phyloP scores from a whole-genome alignment of 2,888 invertebrate genomes.

The Melanchra persicariae region DNA sequence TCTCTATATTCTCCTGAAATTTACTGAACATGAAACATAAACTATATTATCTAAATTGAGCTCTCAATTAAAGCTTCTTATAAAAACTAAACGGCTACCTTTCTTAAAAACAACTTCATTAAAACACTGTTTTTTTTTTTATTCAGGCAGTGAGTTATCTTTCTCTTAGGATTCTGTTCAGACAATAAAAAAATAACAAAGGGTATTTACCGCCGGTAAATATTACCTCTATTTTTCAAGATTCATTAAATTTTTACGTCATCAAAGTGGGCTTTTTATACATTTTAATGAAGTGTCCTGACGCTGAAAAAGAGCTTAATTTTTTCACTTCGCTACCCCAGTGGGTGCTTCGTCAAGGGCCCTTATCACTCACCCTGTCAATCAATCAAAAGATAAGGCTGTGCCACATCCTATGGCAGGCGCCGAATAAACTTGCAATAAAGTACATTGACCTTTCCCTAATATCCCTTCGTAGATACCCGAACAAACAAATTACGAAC shows the following conservation, averaged over 20 bases:
- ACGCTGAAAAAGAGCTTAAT: neutral
- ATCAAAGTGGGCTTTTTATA: constrained; percentile 16
- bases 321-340: neutral
- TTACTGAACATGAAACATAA: neutral
- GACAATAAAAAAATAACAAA: constrained; percentile 35
- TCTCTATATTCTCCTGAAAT: neutral
- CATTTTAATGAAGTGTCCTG: constrained; percentile 30
- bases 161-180: constrained; percentile 5
- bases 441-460: no score
- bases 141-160: constrained; percentile 27
- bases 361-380: constrained; percentile 2
- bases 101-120: constrained; percentile 28
- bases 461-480: no score
- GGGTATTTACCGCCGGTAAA: constrained; percentile 31
- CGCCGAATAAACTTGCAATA: no score
- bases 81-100: neutral
- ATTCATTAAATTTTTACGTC: constrained; percentile 39
- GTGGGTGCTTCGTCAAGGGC: neutral
- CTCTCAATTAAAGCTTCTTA: neutral
- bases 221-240: constrained; percentile 40
- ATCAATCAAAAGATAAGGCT: neutral
- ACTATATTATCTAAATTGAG: constrained; percentile 1
- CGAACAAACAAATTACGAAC: no score
- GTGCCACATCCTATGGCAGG: no score
- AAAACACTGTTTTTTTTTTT: constrained; percentile 32